Evolutionary conservation across 2,888 invertebrate genomes (phyloP), one percentile per base, ranked within the genome.

Genomic region (Thereva unica): DNA sequence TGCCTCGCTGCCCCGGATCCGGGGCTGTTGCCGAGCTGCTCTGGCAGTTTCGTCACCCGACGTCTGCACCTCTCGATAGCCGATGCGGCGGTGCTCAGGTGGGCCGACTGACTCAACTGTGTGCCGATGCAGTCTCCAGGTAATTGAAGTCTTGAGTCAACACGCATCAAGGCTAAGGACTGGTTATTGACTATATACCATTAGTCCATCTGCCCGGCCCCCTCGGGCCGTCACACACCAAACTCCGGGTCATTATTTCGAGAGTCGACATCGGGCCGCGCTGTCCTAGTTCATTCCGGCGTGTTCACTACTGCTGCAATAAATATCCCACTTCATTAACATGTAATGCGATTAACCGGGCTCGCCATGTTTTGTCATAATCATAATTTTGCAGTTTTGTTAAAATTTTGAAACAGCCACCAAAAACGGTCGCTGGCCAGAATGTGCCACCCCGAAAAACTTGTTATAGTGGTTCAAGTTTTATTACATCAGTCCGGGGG

Each of bases 261-360:
- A 53, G 41, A 34, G 38, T 37, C 47, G 37, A 61, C 40, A 10
- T 34, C 38, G 61, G 47, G 40, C 61, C 41, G 47, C 47, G 47
- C 41, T 61, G 61, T 61, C 61, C 61, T 61, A 61, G 61, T 61
- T 61, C 61, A 61, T 61, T 61, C 50, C 49, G 45, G 40, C 61
- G 42, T 61, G 61, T 61, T 61, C 50, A 50, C 10, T 40, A 49
- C 49, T 9, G 54, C 40, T 47, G 42, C 37, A 57, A 74, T 75
- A 76, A 76, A 75, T 75, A 74, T 74, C 73, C 72, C 73, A 75
- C 75, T 74, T 74, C 74, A 76, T 75, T 75, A 74, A 74, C 75
- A 75, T 75, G 74, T 75, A 75, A 76, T 75, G 74, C 74, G 75
- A 74, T 76, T 75, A 75, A 71, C 64, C 53, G 54, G 37, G 38